These are phyloP conservation scores for Cladorhizidae sp. DNA, from an alignment of 37 sponge, comb jelly and placozoan species.

Conservation along the genomic window DNA sequence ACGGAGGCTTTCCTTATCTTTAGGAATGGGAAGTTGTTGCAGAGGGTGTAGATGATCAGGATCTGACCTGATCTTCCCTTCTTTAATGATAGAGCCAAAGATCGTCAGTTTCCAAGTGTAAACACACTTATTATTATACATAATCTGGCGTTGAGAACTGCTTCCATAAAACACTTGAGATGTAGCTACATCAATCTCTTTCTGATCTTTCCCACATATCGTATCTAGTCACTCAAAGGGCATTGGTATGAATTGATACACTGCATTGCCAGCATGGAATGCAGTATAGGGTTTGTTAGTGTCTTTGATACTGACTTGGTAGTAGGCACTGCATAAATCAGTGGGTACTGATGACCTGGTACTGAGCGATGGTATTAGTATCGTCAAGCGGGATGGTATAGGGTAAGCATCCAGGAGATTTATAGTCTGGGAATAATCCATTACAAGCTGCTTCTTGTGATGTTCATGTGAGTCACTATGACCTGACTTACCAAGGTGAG, in stretches of 20 bases:
- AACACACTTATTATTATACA: background rate
- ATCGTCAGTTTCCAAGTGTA: background rate
- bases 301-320: conserved; percentile 19
- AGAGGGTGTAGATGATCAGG: conserved; percentile 9
- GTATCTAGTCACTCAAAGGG: conserved; percentile 21
- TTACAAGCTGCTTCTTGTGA: conserved; percentile 6
- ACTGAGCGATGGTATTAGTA: conserved; percentile 18
- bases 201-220: conserved; percentile 6
- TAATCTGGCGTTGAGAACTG: background rate
- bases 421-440: conserved; percentile 22
- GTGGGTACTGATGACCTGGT: conserved; percentile 12
- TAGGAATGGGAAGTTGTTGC: background rate
- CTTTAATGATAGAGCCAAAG: background rate
- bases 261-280: conserved; percentile 16
- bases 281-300: too few species aligned
- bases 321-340: conserved; percentile 19
- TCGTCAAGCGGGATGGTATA: conserved; percentile 10
- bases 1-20: background rate
- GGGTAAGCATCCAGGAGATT: conserved; percentile 17
- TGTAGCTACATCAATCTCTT: background rate
- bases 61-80: conserved; percentile 2
- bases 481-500: conserved; percentile 17
- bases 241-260: conserved; percentile 22
- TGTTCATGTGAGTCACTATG: conserved; percentile 5
- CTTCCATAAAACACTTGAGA: background rate